phyloP scores from a whole-genome alignment of 2,888 invertebrate genomes.

The Labia minor region DNA sequence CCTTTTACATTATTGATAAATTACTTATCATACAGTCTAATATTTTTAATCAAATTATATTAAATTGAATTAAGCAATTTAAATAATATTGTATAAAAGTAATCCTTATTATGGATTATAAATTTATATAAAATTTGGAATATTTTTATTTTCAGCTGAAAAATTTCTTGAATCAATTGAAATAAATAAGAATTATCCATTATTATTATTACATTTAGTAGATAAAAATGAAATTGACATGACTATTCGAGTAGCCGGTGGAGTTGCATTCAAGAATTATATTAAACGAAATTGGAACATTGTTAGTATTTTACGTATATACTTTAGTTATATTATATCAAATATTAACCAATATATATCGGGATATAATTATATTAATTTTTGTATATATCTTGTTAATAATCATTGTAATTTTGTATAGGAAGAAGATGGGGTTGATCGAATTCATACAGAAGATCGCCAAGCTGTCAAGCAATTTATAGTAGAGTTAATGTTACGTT shows the following conservation, averaged over 20 bases:
- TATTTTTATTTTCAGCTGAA: conserved; percentile 60
- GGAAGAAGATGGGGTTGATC: conserved; percentile 64
- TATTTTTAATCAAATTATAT: not conserved
- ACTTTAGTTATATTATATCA: not conserved
- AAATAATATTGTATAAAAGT: too few species aligned
- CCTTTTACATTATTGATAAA: not conserved
- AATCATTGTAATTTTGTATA: conserved; percentile 29
- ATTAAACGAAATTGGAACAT: conserved; percentile 91
- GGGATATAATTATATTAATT: not conserved
- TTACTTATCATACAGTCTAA: not conserved
- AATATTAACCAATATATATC: not conserved
- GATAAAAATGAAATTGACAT: conserved; percentile 70
- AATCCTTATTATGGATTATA: too few species aligned
- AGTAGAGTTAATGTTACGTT: conserved; percentile 84
- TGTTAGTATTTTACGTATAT: conserved; percentile 42
- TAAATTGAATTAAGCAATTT: too few species aligned
- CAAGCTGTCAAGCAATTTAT: conserved; percentile 71
- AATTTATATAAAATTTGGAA: too few species aligned
- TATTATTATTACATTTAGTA: conserved; percentile 73
- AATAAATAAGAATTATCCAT: conserved; percentile 79
- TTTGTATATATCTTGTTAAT: conserved; percentile 17
- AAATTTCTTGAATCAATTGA: conserved; percentile 84
- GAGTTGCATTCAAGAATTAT: conserved; percentile 93
- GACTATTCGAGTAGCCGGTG: conserved; percentile 77
- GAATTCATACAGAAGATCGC: conserved; percentile 71